These are phyloP conservation scores for Amphiprion ocellaris DNA, from an alignment of 2,113 vertebrate genomes.

Conservation along the genomic window DNA sequence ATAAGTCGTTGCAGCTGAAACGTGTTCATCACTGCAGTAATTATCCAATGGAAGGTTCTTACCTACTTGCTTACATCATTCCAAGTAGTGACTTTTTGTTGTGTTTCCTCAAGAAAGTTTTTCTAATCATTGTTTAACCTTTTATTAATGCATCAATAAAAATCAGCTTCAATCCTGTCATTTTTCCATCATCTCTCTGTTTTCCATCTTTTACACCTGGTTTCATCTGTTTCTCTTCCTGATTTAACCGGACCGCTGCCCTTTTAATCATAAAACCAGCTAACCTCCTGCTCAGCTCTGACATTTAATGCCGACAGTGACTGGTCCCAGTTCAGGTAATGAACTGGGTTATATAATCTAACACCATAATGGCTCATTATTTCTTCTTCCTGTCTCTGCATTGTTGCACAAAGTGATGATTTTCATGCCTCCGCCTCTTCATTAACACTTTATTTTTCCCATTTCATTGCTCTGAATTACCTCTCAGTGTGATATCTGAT, in stretches of 20 bases:
- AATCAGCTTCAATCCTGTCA: too few relatives aligned
- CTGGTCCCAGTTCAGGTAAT: background rate
- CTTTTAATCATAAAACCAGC: background rate
- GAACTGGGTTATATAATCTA: background rate
- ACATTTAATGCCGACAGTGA: background rate
- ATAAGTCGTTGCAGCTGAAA: too few relatives aligned
- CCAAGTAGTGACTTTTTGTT: too few relatives aligned
- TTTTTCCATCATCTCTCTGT: background rate
- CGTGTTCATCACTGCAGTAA: too few relatives aligned
- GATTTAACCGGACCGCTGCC: too few relatives aligned
- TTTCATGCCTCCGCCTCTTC: constrained; percentile 9
- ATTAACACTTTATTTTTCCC: constrained; percentile 25
- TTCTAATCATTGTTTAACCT: too few relatives aligned
- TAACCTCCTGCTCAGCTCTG: background rate
- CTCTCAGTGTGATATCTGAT: background rate
- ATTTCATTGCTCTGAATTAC: constrained; percentile 1
- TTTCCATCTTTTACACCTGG: background rate
- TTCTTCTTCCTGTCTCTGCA: background rate
- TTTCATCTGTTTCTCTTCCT: background rate
- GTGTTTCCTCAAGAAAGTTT: too few relatives aligned
- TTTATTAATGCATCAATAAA: too few relatives aligned
- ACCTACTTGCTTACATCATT: too few relatives aligned
- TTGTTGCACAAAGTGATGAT: background rate
- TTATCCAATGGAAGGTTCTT: too few relatives aligned
- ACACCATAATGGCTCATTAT: background rate